A percentile compares a stretch with the other conserved stretches of the same genome.
Evolutionary conservation across 1,140 invertebrate species (phyloP).

Genomic region (Epicauta chinensis): DNA sequence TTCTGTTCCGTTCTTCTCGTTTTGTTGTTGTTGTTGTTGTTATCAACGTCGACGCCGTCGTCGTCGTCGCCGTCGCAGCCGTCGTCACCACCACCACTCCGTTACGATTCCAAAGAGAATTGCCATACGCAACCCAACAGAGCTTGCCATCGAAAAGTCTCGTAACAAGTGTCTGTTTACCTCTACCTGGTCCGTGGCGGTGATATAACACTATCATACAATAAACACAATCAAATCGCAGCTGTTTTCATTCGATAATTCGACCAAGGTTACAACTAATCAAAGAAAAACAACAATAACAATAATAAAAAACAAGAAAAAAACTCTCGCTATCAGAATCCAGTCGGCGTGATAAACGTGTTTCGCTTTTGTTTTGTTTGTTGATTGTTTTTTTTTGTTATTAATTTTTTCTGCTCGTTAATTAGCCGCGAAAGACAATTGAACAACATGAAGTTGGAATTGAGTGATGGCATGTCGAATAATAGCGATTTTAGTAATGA

Average conservation of each 20-base stretch:
- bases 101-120: slow-evolving; percentile 1
- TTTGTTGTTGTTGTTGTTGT: too few relatives aligned
- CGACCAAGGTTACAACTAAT: slow-evolving; percentile 7
- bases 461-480: slow-evolving; percentile 40
- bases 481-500: slow-evolving; percentile 43
- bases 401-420: background rate
- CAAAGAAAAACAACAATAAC: too few relatives aligned
- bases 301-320: background rate
- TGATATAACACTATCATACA: background rate
- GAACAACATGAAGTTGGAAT: slow-evolving; percentile 36
- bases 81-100: background rate
- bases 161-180: slow-evolving; percentile 14
- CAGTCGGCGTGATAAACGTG: slow-evolving; percentile 1
- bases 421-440: background rate
- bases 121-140: background rate
- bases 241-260: slow-evolving; percentile 1
- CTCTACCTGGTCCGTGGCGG: background rate
- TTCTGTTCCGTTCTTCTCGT: slow-evolving; percentile 4
- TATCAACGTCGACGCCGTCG: background rate
- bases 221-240: background rate
- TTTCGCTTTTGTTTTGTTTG: background rate
- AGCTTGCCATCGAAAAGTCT: background rate
- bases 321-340: background rate
- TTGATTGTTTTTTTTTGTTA: background rate
- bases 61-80: background rate